Evolutionary conservation across 2,113 vertebrate genomes (phyloP).

Genomic region (Polypterus senegalus): DNA sequence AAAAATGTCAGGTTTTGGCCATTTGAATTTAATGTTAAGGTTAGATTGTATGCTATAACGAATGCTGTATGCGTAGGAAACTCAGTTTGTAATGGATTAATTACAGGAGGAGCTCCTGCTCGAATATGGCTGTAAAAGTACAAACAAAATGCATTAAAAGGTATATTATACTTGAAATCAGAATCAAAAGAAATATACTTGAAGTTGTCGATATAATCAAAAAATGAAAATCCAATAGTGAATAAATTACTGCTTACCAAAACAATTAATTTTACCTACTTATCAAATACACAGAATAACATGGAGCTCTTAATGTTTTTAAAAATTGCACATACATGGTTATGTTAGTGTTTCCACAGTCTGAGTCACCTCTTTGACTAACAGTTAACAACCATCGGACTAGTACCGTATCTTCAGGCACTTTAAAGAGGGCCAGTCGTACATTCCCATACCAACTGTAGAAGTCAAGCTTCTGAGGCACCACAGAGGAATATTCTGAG

Average conservation of each 20-base stretch:
- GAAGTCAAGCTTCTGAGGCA: conserved; percentile 70
- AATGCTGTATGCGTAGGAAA: conserved; percentile 59
- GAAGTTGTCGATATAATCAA: no score
- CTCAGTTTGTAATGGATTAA: conserved; percentile 59
- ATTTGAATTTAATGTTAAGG: conserved; percentile 32
- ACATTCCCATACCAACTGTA: conserved; percentile 80
- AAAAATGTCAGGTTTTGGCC: conserved; percentile 50
- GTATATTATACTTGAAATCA: no score
- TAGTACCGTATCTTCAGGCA: conserved; percentile 69
- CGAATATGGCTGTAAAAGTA: conserved; percentile 59
- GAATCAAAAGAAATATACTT: not conserved
- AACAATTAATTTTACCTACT: no score
- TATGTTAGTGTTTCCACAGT: conserved; percentile 60
- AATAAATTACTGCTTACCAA: no score
- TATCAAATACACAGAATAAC: not conserved
- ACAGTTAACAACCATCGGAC: conserved; percentile 73
- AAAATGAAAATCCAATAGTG: no score
- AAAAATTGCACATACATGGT: conserved; percentile 56
- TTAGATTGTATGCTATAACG: conserved; percentile 50
- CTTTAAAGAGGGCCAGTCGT: conserved; percentile 72
- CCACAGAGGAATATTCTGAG: conserved; percentile 71
- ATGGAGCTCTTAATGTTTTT: not conserved
- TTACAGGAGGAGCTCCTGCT: conserved; percentile 76
- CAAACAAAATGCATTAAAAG: not conserved
- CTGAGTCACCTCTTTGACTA: conserved; percentile 41